Conservation (phyloP, 2,797 vertebrate genomes). For the Sebastes reedi region DNA sequence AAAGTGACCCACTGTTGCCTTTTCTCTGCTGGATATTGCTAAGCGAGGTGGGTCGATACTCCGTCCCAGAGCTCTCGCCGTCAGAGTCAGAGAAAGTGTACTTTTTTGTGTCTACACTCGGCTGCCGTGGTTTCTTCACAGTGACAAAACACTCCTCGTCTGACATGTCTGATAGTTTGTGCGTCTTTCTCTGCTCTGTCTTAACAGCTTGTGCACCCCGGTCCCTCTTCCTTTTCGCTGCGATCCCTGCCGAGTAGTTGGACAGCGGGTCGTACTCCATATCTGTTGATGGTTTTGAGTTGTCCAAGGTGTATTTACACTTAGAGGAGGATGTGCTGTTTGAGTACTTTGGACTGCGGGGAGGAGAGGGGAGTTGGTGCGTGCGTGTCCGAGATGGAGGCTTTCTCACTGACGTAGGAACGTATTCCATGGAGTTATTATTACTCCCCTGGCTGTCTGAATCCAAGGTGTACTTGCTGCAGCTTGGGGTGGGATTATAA, state of each 20-base stretch:
- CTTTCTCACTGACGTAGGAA: constrained; percentile 87
- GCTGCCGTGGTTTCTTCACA: constrained; percentile 80
- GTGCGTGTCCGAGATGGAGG: constrained; percentile 47
- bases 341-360: constrained; percentile 66
- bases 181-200: constrained; percentile 34
- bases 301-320: constrained; percentile 92
- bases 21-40: constrained; percentile 77
- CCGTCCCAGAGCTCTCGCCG: constrained; percentile 85
- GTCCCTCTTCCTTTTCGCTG: constrained; percentile 83
- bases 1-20: constrained; percentile 34
- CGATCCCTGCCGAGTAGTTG: constrained; percentile 91
- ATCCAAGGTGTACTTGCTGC: constrained; percentile 92
- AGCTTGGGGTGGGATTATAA: constrained; percentile 91
- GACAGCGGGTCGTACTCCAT: constrained; percentile 97
- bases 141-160: constrained; percentile 81
- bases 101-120: constrained; percentile 58
- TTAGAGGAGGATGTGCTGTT: constrained; percentile 70
- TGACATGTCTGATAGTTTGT: constrained; percentile 25
- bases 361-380: constrained; percentile 49
- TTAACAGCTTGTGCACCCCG: constrained; percentile 47
- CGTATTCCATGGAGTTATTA: constrained; percentile 88
- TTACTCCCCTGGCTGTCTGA: constrained; percentile 72
- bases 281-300: constrained; percentile 90
- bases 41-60: constrained; percentile 73
- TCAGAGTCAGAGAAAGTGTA: constrained; percentile 90